phyloP scores from a whole-genome alignment of 2,113 vertebrate genomes.

The Rhinoptilus africanus region DNA sequence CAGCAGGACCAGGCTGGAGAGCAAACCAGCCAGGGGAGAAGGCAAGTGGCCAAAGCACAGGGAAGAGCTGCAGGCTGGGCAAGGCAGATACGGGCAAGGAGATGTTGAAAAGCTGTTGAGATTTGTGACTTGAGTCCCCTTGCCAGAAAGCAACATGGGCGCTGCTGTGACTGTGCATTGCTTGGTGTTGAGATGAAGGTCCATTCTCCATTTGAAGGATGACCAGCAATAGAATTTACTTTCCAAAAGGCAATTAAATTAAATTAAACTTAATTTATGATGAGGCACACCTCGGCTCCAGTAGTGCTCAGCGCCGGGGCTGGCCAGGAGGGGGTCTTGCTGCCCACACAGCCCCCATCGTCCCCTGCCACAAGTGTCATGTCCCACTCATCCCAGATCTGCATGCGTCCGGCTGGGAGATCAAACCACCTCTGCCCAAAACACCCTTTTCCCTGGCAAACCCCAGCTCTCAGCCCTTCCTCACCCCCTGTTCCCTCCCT shows the following conservation, averaged over 20 bases:
- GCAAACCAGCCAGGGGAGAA: not conserved
- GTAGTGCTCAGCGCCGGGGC: fast-evolving
- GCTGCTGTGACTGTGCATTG: not conserved
- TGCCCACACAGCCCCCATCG: fast-evolving
- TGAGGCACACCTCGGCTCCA: not conserved
- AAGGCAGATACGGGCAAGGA: not conserved
- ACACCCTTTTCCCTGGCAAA: not conserved
- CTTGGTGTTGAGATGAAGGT: not conserved
- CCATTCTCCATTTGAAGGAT: not conserved
- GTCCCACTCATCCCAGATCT: not conserved
- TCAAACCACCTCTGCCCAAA: not conserved
- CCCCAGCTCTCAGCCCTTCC: not conserved
- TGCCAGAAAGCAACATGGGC: not conserved
- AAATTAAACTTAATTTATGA: no score
- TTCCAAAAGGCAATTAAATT: not conserved
- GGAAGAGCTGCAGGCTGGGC: not conserved
- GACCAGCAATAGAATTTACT: not conserved
- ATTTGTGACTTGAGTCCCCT: not conserved
- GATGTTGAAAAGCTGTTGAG: not conserved
- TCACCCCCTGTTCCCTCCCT: not conserved
- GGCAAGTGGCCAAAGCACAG: not conserved
- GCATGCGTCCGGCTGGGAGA: fast-evolving
- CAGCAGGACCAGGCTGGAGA: not conserved
- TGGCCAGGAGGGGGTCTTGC: not conserved
- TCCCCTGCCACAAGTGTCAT: not conserved